These are phyloP conservation scores for Wiebesia pumilae DNA, from an alignment of 1,140 invertebrate genomes.

Conservation along the genomic window DNA sequence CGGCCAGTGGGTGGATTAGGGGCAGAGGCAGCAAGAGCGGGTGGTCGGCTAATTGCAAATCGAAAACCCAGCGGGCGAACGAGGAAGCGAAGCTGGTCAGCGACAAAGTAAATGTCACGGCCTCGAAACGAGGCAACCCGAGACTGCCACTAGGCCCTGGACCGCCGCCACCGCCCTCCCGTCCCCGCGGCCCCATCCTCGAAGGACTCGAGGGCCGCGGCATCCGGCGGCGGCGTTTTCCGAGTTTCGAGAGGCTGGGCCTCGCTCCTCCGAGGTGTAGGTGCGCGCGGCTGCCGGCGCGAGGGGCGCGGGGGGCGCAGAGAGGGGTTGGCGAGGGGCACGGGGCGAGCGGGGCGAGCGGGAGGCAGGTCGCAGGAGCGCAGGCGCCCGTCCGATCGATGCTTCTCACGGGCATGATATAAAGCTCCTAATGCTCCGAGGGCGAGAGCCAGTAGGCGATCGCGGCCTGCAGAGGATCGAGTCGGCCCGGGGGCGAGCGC, in stretches of 20 bases:
- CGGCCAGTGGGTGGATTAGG: neutral
- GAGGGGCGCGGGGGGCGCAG: neutral
- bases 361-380: slow-evolving; percentile 53
- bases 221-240: neutral
- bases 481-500: slow-evolving; percentile 2
- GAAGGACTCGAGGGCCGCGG: slow-evolving; percentile 7
- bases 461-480: slow-evolving; percentile 65
- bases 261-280: slow-evolving; percentile 3
- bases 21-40: neutral
- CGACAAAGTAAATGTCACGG: neutral
- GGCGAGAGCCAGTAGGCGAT: slow-evolving; percentile 70
- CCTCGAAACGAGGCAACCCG: neutral
- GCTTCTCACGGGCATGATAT: slow-evolving; percentile 69
- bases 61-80: no score
- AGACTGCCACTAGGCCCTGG: neutral
- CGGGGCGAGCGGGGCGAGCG: neutral
- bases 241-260: slow-evolving; percentile 9
- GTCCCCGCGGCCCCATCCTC: neutral
- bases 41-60: neutral
- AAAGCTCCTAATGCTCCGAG: slow-evolving; percentile 69
- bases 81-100: neutral
- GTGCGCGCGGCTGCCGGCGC: neutral
- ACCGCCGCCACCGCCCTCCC: neutral
- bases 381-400: slow-evolving; percentile 73
- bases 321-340: neutral